Evolutionary conservation across 1,140 invertebrate species (phyloP), one percentile per base, ranked within the genome.

Genomic region (Sesamia nonagrioides): DNA sequence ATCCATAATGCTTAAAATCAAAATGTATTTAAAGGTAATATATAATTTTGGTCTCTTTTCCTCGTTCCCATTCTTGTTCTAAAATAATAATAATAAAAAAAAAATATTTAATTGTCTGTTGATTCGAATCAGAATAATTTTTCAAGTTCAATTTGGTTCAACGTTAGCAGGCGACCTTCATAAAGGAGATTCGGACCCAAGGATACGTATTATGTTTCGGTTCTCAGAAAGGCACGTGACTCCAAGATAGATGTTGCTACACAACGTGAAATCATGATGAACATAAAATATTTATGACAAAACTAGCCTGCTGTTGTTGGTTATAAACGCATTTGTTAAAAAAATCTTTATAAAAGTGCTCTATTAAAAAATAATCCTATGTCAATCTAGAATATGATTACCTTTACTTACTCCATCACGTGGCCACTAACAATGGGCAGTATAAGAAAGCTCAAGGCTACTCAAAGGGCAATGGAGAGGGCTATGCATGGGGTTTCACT

Each of bases 91-190:
- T n/a, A n/a, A n/a, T 1, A 1, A 7, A 9, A 21, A 54, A 54
- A 18, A 54, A 54, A 15, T 6, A 5, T 11, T 50, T 17, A 5
- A 18, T 6, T 18, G 1, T 6, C 9, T 54, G 17, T 21, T 54
- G 17, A 21, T 54, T 27, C 9, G 21, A 27, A 56, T 56, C 54
- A 27, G 54, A 9, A 56, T 56, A 56, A 56, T 56, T 56, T 54
- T 54, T 11, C 11, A 7, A 5, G 3, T 37, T 37, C 3, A 7
- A 7, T 37, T 15, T 48, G 1, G 54, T n/a, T n/a, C n/a, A n/a
- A n/a, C 42, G 5, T 17, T 7, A 63, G 37, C 35, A 40, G 35
- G 15, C 60, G 60, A 17, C 33, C n/a, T 63, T 63, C 4, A 18
- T 18, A 40, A 42, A 63, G 37, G 27, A 13, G 8, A 4, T 8